Conservation (phyloP, 2,888 invertebrate species). For the Pollenia labialis region DNA sequence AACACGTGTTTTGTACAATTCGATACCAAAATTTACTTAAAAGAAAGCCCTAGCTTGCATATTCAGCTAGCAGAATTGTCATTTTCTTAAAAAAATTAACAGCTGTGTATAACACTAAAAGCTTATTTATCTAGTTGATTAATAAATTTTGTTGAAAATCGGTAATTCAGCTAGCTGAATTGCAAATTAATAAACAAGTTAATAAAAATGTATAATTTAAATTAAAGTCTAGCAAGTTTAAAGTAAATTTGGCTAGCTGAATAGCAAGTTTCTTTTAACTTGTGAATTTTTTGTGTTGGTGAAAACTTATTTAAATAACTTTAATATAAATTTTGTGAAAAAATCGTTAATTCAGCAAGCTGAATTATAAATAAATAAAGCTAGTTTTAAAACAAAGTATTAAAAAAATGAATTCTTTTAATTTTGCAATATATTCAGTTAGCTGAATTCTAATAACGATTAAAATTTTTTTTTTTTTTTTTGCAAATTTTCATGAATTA, state of each 20-base stretch:
- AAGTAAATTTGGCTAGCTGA: not conserved
- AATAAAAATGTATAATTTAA: not conserved
- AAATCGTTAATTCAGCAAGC: conserved; percentile 18
- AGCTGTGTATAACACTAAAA: too few species aligned
- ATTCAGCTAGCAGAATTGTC: too few species aligned
- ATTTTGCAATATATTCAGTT: not conserved
- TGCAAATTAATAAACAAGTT: not conserved
- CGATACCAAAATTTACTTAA: too few species aligned
- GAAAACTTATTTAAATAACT: conserved; percentile 15
- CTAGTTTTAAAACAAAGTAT: too few species aligned
- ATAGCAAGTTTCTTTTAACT: not conserved
- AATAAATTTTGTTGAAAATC: too few species aligned
- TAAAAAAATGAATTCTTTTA: too few species aligned
- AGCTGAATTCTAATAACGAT: not conserved
- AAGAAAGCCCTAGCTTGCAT: too few species aligned
- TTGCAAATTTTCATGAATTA: too few species aligned
- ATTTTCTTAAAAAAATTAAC: too few species aligned
- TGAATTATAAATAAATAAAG: not conserved
- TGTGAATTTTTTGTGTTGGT: not conserved
- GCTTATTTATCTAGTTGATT: too few species aligned
- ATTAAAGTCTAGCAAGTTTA: conserved; percentile 17
- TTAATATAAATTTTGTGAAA: conserved; percentile 7
- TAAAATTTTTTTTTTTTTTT: not conserved
- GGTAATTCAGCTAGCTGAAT: conserved; percentile 20
- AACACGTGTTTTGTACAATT: too few species aligned